phyloP scores from a whole-genome alignment of 1,140 invertebrate genomes.

The Maconellicoccus hirsutus region DNA sequence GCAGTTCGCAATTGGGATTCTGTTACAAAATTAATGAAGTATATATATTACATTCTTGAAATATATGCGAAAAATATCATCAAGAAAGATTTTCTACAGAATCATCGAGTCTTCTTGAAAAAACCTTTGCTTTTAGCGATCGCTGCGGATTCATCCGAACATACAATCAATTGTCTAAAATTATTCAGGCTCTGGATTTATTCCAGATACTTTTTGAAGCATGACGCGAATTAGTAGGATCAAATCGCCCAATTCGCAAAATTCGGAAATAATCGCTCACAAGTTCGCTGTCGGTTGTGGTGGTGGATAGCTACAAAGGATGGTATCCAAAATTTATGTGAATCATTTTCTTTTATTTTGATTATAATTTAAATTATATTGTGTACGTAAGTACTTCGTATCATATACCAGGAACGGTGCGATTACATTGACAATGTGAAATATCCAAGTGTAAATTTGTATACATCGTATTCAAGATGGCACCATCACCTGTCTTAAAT shows the following conservation, averaged over 20 bases:
- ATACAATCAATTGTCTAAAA: neutral
- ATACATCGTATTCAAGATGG: constrained; percentile 3
- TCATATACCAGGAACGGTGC: neutral
- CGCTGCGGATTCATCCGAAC: neutral
- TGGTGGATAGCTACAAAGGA: neutral
- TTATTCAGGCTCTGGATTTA: neutral
- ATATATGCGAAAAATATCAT: no score
- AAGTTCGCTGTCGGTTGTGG: neutral
- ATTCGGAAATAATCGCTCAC: neutral
- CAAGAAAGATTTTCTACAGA: no score
- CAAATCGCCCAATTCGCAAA: neutral
- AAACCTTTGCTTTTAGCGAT: neutral
- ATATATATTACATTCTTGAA: no score
- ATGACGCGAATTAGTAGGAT: neutral
- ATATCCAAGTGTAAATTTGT: neutral
- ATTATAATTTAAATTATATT: neutral
- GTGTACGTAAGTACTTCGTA: neutral
- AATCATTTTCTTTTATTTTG: neutral
- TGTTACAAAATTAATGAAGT: no score
- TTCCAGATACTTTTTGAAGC: neutral
- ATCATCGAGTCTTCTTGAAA: no score
- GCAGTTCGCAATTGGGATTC: no score
- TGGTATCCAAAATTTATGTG: constrained; percentile 2
- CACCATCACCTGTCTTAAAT: constrained; percentile 3
- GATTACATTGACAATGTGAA: neutral